Conservation (phyloP, 2,113 vertebrate species). For the Sclerurus mexicanus region DNA sequence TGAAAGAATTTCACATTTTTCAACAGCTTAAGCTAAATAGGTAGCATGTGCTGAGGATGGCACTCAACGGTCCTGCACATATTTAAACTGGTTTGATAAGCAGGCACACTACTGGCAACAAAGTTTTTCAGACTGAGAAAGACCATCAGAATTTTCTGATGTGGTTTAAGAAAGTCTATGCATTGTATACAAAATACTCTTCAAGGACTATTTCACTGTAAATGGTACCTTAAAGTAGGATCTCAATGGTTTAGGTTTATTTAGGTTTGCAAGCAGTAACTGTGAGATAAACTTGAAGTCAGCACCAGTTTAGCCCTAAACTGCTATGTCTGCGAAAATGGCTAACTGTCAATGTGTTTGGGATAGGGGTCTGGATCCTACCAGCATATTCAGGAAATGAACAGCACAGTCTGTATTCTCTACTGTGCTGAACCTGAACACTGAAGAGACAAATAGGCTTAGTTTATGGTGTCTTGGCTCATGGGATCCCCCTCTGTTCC, state of each 20-base stretch:
- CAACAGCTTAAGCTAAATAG: neutral
- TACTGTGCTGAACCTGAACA: neutral
- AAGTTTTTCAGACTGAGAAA: neutral
- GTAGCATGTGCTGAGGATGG: neutral
- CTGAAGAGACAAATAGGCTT: neutral
- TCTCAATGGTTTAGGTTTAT: neutral
- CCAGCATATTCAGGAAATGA: neutral
- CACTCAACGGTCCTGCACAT: neutral
- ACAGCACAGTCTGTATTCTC: neutral
- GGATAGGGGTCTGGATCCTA: neutral
- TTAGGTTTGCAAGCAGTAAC: neutral
- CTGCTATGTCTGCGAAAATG: neutral
- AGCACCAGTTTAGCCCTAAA: neutral
- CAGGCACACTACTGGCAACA: neutral
- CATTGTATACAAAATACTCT: neutral
- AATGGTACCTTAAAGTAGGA: neutral
- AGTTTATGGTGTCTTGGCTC: neutral
- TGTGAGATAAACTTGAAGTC: neutral
- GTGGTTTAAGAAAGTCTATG: neutral
- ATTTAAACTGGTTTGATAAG: neutral
- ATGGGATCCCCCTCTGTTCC: neutral
- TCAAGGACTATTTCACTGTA: neutral
- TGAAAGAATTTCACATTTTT: neutral
- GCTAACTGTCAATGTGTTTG: accelerated
- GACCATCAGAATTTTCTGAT: neutral